These are phyloP conservation scores for Pterois miles DNA, from an alignment of 2,797 vertebrate species.

Conservation along the genomic window DNA sequence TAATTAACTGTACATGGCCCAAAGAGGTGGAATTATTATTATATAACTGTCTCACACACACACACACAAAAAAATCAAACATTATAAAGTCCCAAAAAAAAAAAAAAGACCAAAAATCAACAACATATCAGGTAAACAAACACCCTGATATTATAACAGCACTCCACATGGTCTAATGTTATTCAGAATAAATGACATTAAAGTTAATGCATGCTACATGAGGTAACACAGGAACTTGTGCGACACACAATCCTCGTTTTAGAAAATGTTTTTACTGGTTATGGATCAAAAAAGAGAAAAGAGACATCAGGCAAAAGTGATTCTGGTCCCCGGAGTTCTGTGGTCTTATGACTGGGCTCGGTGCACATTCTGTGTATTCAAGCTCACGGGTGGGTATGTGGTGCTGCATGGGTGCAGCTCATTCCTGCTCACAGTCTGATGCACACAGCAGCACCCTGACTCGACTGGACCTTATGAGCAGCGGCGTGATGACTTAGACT, in stretches of 20 bases:
- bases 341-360: conserved; percentile 1
- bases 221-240: conserved; percentile 3
- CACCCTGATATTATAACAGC: conserved; percentile 6
- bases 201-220: not conserved
- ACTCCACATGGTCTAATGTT: not conserved
- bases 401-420: not conserved
- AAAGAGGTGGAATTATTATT: too few species aligned
- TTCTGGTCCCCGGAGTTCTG: conserved; percentile 9
- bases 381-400: not conserved
- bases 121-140: not conserved
- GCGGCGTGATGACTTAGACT: not conserved
- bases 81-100: too few species aligned
- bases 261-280: not conserved
- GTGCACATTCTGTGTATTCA: conserved; percentile 19
- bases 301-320: not conserved
- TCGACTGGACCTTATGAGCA: not conserved
- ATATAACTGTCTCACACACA: too few species aligned
- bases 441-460: not conserved
- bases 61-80: too few species aligned
- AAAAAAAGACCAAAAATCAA: too few species aligned
- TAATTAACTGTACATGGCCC: too few species aligned
- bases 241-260: not conserved
- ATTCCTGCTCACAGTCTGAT: conserved; percentile 33
- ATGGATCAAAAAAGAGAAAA: not conserved
- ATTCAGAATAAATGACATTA: not conserved